These are phyloP conservation scores for Platysteira castanea DNA, from an alignment of 2,113 vertebrate genomes.

Conservation along the genomic window DNA sequence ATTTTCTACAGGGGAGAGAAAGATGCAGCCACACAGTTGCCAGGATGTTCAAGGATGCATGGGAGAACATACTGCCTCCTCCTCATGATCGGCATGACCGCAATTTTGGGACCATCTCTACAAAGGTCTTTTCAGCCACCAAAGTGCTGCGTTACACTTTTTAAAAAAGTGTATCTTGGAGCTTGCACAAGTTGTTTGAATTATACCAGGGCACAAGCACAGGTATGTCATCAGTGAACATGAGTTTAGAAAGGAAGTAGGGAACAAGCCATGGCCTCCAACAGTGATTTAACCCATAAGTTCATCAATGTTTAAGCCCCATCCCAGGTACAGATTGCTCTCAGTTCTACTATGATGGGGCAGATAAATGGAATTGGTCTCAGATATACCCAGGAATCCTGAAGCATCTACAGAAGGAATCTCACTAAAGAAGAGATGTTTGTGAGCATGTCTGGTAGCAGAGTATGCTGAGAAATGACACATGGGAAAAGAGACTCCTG, in stretches of 20 bases:
- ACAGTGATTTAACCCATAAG: background rate
- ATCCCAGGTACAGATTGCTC: background rate
- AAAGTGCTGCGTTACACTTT: background rate
- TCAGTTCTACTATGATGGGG: background rate
- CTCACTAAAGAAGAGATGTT: background rate
- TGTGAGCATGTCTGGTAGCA: background rate
- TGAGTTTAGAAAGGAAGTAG: background rate
- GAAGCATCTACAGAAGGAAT: background rate
- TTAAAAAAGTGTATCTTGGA: background rate
- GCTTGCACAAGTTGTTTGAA: background rate
- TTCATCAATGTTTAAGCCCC: background rate
- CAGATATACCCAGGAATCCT: background rate
- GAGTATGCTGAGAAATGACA: background rate
- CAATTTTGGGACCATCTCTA: background rate
- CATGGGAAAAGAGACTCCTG: background rate
- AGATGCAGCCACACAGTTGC: background rate
- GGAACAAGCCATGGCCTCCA: background rate
- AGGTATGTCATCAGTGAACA: background rate
- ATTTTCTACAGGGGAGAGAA: background rate
- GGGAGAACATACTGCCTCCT: background rate
- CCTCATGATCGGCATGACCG: background rate
- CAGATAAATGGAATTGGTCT: background rate
- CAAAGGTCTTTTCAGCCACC: background rate
- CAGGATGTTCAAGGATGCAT: background rate
- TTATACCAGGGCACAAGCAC: background rate